Conservation (phyloP, 2,888 invertebrate genomes). For the Panzeria rudis region DNA sequence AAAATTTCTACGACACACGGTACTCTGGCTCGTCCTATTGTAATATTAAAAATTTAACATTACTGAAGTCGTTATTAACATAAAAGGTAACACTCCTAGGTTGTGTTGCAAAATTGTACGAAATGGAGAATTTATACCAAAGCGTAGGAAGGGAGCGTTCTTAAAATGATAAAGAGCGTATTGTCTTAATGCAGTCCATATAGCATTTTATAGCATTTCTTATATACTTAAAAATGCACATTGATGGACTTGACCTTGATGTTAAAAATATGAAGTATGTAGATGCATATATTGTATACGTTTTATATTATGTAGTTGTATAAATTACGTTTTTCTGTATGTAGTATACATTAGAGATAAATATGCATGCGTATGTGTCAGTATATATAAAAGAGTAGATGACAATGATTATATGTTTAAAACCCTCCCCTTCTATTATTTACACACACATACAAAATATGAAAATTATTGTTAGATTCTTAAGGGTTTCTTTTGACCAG, state of each 20-base stretch:
- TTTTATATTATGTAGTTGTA: not conserved
- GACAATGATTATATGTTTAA: constrained; percentile 23
- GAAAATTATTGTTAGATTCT: constrained; percentile 26
- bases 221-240: not conserved
- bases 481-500: constrained; percentile 46
- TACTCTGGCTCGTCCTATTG: too few relatives aligned
- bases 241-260: constrained; percentile 42
- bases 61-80: too few relatives aligned
- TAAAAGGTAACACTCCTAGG: too few relatives aligned
- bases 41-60: too few relatives aligned
- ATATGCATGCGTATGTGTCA: not conserved
- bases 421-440: constrained; percentile 6
- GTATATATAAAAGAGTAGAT: constrained; percentile 17
- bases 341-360: not conserved
- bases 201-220: not conserved
- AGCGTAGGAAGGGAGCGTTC: too few relatives aligned
- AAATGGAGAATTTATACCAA: too few relatives aligned
- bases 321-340: not conserved
- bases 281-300: not conserved
- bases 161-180: too few relatives aligned
- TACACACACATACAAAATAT: not conserved
- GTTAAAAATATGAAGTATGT: not conserved
- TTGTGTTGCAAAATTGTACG: too few relatives aligned
- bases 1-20: too few relatives aligned
- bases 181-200: not conserved